A percentile compares a stretch with the other conserved stretches of the same genome.
phyloP scores from a whole-genome alignment of 92 coral and sea anemone species.

The Epizoanthus ramosus region DNA sequence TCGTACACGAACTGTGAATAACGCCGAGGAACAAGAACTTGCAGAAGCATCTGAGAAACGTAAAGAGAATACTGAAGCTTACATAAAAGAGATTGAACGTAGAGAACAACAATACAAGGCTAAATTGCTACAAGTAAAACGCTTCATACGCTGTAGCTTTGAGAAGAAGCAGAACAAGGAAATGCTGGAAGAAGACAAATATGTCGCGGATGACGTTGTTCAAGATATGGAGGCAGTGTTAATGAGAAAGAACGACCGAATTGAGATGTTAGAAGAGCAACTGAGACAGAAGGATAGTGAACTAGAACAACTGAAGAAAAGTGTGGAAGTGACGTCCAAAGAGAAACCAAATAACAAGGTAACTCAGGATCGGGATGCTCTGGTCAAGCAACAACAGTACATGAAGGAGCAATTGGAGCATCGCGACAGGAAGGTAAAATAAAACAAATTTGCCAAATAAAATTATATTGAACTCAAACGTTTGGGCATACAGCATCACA shows the following conservation, averaged over 20 bases:
- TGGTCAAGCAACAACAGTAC: neutral
- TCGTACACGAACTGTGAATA: neutral
- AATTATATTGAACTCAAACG: too few species aligned
- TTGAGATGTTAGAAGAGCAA: neutral
- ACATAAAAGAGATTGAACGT: too few species aligned
- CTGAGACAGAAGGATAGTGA: conserved; percentile 5
- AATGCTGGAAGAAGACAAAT: too few species aligned
- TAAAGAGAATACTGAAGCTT: neutral
- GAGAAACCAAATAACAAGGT: neutral
- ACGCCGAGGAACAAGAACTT: neutral
- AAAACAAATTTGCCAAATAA: conserved; percentile 10
- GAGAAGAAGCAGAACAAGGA: too few species aligned
- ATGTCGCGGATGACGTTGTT: neutral
- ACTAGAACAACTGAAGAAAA: neutral
- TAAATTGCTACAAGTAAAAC: too few species aligned
- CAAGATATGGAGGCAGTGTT: neutral
- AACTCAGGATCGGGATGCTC: too few species aligned
- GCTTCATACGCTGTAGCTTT: too few species aligned
- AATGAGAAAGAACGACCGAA: conserved; percentile 1
- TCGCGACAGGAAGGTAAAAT: neutral
- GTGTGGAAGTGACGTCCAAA: neutral
- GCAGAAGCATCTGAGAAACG: conserved; percentile 10
- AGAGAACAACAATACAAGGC: too few species aligned
- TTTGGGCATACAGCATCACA: too few species aligned
- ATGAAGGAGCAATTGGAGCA: conserved; percentile 4